Evolutionary conservation across 2,797 vertebrate species (phyloP).

Genomic region (Coreius guichenoti): DNA sequence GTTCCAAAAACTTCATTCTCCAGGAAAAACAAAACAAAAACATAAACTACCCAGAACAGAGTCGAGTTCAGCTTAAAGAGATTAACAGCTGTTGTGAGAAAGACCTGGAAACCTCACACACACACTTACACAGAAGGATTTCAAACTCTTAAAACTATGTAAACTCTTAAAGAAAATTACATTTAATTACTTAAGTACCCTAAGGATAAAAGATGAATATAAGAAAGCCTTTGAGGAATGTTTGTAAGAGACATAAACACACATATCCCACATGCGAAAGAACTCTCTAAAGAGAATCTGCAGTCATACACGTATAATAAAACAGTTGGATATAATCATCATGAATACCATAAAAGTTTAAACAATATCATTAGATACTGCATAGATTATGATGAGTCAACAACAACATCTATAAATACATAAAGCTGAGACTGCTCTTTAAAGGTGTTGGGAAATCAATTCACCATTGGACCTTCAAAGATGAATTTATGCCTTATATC

Average conservation of each 20-base stretch:
- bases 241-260: neutral
- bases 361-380: neutral
- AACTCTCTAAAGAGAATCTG: neutral
- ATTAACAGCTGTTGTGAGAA: slow-evolving; percentile 4
- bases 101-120: neutral
- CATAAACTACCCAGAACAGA: neutral
- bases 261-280: neutral
- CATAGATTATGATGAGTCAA: neutral
- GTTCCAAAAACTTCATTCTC: slow-evolving; percentile 1
- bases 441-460: neutral
- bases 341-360: neutral
- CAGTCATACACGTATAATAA: neutral
- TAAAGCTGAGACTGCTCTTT: neutral
- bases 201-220: neutral
- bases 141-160: neutral
- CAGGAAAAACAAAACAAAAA: neutral
- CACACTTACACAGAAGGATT: neutral
- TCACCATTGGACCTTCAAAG: neutral
- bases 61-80: neutral
- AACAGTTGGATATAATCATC: neutral
- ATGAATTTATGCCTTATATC: neutral
- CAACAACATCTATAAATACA: neutral
- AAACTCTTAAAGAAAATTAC: neutral
- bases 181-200: neutral
- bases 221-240: neutral